phyloP scores from a whole-genome alignment of 2,797 vertebrate species.

The Naso thynnoides region DNA sequence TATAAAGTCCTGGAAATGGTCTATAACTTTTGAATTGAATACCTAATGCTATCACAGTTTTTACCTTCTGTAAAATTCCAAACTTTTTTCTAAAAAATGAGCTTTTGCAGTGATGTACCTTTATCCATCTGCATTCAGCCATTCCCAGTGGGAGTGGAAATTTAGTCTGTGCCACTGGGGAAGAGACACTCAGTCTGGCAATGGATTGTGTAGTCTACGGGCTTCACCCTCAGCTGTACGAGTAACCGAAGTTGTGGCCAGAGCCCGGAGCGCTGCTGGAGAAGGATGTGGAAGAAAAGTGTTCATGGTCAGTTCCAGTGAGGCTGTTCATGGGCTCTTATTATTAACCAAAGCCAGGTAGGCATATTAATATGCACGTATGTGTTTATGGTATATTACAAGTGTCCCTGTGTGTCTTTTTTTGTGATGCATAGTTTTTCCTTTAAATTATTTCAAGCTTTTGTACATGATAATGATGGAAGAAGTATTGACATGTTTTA shows the following conservation, averaged over 20 bases:
- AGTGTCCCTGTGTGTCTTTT: background rate
- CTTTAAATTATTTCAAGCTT: background rate
- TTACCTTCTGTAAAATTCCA: conserved; percentile 3
- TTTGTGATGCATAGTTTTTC: background rate
- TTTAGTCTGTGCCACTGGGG: conserved; percentile 6
- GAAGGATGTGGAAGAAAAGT: conserved; percentile 16
- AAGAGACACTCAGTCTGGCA: conserved; percentile 15
- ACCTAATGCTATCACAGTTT: conserved; percentile 25
- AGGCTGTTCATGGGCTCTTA: conserved; percentile 4
- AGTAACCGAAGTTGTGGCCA: conserved; percentile 10
- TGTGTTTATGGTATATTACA: background rate
- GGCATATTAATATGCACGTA: background rate
- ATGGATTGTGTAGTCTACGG: conserved; percentile 13
- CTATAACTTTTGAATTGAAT: conserved; percentile 15
- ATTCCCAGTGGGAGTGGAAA: background rate
- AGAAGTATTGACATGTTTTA: background rate
- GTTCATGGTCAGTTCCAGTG: background rate
- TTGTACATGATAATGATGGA: background rate
- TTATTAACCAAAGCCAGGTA: conserved; percentile 38
- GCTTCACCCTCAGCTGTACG: conserved; percentile 30
- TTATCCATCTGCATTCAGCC: conserved; percentile 24
- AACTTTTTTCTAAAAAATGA: background rate
- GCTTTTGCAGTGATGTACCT: conserved; percentile 22
- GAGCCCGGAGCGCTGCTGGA: conserved; percentile 18
- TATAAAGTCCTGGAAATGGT: conserved; percentile 3